phyloP scores from a whole-genome alignment of 2,797 vertebrate species.

The Morus bassanus region DNA sequence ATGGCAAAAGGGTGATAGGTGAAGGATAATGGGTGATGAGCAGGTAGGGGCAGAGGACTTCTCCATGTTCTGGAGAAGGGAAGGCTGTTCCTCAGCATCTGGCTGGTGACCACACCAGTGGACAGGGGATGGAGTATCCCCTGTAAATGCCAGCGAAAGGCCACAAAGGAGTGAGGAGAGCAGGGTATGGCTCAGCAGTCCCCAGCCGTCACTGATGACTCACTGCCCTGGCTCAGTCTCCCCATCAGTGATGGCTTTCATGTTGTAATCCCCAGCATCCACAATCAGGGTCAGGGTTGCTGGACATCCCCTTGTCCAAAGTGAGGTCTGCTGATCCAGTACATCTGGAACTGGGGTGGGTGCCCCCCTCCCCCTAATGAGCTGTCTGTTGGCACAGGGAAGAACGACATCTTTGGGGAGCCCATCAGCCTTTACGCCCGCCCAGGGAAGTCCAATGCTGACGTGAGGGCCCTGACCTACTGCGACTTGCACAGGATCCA shows the following conservation, averaged over 20 bases:
- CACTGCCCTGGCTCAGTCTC: background rate
- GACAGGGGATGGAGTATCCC: background rate
- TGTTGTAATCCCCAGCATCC: background rate
- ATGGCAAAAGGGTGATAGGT: background rate
- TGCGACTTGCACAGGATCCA: constrained; percentile 97
- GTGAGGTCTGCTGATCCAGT: background rate
- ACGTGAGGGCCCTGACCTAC: constrained; percentile 94
- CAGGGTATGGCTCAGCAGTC: background rate
- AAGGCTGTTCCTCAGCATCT: background rate
- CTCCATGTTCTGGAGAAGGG: background rate
- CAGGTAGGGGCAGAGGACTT: background rate
- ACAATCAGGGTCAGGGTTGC: rapidly evolving
- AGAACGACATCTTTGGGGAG: constrained; percentile 98
- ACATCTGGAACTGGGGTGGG: background rate
- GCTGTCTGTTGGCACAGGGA: constrained; percentile 77
- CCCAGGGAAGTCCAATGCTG: constrained; percentile 91
- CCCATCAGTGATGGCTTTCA: background rate
- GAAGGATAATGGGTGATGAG: background rate
- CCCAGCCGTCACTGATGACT: background rate
- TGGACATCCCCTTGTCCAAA: background rate
- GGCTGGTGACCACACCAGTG: rapidly evolving
- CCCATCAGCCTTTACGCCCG: constrained; percentile 87
- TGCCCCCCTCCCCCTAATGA: background rate
- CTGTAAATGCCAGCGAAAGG: background rate
- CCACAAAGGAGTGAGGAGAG: background rate